Conservation (phyloP, 2,797 vertebrate species). For the Natrix natrix region DNA sequence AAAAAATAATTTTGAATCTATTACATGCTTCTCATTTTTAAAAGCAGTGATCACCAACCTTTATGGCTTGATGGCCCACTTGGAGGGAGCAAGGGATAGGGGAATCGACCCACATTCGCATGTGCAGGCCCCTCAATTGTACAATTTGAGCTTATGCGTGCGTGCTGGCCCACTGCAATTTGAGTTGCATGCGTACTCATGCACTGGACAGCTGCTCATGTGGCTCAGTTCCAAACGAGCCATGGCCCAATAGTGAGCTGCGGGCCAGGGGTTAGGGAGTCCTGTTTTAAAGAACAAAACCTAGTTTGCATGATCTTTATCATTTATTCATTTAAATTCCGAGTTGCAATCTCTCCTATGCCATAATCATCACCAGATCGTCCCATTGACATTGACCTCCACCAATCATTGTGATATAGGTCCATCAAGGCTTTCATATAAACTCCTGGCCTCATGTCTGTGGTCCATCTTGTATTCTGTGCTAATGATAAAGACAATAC, state of each 20-base stretch:
- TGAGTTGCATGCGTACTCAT: fast-evolving
- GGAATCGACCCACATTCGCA: too few species aligned
- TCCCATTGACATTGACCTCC: neutral
- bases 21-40: neutral
- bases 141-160: too few species aligned
- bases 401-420: neutral
- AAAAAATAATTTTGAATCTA: neutral
- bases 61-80: too few species aligned
- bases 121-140: too few species aligned
- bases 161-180: too few species aligned
- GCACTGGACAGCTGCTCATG: too few species aligned
- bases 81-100: too few species aligned
- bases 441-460: neutral
- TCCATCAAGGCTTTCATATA: neutral
- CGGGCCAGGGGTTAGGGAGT: too few species aligned
- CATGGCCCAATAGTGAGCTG: too few species aligned
- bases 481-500: neutral
- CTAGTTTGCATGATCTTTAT: neutral
- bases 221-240: too few species aligned
- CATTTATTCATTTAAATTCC: neutral
- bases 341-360: neutral
- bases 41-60: neutral
- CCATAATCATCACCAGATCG: neutral
- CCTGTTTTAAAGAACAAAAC: neutral
- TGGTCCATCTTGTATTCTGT: neutral